Base-by-base conservation (phyloP, 2,113 vertebrate species). In the Cheirogaleus medius region DNA sequence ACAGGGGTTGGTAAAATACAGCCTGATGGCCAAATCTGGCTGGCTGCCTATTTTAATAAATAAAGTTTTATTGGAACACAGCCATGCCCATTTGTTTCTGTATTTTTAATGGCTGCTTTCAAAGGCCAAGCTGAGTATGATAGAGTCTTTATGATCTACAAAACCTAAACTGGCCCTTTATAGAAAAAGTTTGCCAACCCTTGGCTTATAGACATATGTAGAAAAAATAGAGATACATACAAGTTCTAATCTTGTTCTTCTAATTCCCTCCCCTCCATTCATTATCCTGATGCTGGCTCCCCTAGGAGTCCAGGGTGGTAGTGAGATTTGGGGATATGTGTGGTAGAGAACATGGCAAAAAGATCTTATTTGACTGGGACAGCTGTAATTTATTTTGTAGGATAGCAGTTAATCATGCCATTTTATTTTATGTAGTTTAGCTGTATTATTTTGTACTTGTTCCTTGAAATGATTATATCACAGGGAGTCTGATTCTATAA, bases 381-480 rank as follows among this genome's bases (percentile, higher is more conserved):
- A 82, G 37, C 29, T 64, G 0, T 68, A 78, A 60, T 11, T 91
- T 64, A 92, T 69, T 60, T 66, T 94, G 81, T 78, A 13, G 13
- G 42, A 18, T 3, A 60, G 44, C 47, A 76, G 32, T 64, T 93
- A 91, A 63, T 20, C 1, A 8, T 49, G 47, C 5, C 37, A 74
- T 37, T 86, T 64, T 86, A 58, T 42, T 82, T 52, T 92, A 68
- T 10, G 8, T 42, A 84, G 71, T 77, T 81, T 81, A 44, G 58
- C 58, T 77, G 20, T 81, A 78, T 76, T 83, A 89, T 90, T 68
- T 90, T 95, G 37, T 49, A 69, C 13, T 74, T 94, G 56, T 83
- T 95, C 29, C 18, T 77, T 86, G 17, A 80, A 92, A 74, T 83
- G 15, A 90, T 56, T 85, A 60, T 49, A 89, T 73, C 32, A 80